Evolutionary conservation across 2,113 vertebrate genomes (phyloP).

Genomic region (Microtus pennsylvanicus): DNA sequence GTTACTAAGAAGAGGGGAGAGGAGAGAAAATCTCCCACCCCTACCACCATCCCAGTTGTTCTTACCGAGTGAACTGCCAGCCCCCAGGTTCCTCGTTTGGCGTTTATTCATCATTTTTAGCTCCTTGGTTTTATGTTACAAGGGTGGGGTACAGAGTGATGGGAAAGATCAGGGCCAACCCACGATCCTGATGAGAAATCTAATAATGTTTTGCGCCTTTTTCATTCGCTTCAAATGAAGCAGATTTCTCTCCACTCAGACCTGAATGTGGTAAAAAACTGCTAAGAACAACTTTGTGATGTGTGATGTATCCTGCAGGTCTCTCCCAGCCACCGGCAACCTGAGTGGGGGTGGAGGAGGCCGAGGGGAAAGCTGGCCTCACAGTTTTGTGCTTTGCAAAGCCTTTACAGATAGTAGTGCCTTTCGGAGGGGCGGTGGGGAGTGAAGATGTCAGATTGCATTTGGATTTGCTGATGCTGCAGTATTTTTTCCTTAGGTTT

Average conservation of each 20-base stretch:
- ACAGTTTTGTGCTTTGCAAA: slow-evolving; percentile 63
- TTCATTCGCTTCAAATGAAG: slow-evolving; percentile 55
- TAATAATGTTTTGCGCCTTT: slow-evolving; percentile 46
- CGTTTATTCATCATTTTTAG: slow-evolving; percentile 2
- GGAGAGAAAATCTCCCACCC: neutral
- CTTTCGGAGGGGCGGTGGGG: slow-evolving; percentile 70
- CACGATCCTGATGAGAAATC: slow-evolving; percentile 41
- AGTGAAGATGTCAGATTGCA: slow-evolving; percentile 59
- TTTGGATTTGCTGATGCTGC: slow-evolving; percentile 55
- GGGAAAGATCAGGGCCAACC: slow-evolving; percentile 62
- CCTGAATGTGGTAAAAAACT: slow-evolving; percentile 43
- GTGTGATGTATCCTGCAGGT: slow-evolving; percentile 49
- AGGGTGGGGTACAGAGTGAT: slow-evolving; percentile 46
- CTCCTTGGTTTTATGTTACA: slow-evolving; percentile 2
- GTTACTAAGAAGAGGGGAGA: slow-evolving; percentile 31
- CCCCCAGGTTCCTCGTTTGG: slow-evolving; percentile 67
- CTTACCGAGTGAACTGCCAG: slow-evolving; percentile 57
- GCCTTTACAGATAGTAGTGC: slow-evolving; percentile 75
- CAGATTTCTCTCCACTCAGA: slow-evolving; percentile 58
- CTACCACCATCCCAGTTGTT: slow-evolving; percentile 50
- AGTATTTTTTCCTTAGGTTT: slow-evolving; percentile 49
- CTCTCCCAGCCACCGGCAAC: slow-evolving; percentile 59
- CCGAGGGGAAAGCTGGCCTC: slow-evolving; percentile 50
- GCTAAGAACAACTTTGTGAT: neutral
- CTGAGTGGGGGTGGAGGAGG: slow-evolving; percentile 32